Evolutionary conservation across 2,888 invertebrate genomes (phyloP).

Genomic region (Hedychridium roseum): DNA sequence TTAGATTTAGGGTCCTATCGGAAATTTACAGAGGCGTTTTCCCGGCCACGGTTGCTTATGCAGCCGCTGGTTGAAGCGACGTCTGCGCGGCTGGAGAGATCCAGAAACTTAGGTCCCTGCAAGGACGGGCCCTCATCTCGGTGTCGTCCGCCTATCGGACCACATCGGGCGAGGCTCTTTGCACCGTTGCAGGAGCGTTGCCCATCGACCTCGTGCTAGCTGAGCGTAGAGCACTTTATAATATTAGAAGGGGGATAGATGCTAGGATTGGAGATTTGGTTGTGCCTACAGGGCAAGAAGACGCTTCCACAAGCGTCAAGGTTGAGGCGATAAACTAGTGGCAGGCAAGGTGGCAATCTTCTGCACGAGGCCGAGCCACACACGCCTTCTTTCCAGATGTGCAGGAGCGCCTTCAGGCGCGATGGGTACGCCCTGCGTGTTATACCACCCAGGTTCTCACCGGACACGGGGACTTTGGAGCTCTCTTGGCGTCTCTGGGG

Average conservation of each 20-base stretch:
- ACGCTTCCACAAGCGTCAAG: neutral
- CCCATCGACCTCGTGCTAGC: slow-evolving; percentile 1
- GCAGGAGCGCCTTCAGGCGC: neutral
- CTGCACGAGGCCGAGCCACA: slow-evolving; percentile 12
- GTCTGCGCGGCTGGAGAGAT: neutral
- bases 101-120: neutral
- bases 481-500: neutral
- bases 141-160: slow-evolving; percentile 2
- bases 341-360: slow-evolving; percentile 9
- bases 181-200: neutral
- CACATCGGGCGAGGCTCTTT: neutral
- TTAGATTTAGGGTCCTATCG: neutral
- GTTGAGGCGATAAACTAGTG: slow-evolving; percentile 1
- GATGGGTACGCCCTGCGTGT: slow-evolving; percentile 1
- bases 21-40: slow-evolving; percentile 1
- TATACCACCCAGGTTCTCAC: neutral
- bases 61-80: slow-evolving; percentile 4
- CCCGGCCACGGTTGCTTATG: neutral
- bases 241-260: neutral
- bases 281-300: neutral
- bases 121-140: slow-evolving; percentile 1
- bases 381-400: slow-evolving; percentile 13
- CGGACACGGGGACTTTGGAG: neutral
- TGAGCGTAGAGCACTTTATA: neutral
- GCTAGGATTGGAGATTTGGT: neutral